Percentiles rank a stretch among this genome's conserved stretches.
phyloP scores from a whole-genome alignment of 2,113 vertebrate genomes.

The Philantomba maxwellii region DNA sequence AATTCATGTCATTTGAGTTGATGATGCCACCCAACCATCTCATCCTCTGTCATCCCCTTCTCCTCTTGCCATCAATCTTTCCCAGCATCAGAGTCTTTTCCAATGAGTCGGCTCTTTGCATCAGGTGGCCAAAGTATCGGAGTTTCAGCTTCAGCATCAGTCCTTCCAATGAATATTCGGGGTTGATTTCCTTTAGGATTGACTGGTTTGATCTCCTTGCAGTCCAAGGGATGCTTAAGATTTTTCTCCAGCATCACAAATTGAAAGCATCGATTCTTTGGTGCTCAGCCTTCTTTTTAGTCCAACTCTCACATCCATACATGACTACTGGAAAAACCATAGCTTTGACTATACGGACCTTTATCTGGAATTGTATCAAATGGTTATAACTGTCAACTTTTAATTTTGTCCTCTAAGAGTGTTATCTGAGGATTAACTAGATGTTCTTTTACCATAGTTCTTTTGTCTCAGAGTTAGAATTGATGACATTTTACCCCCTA shows the following conservation, averaged over 20 bases:
- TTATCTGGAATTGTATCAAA: background rate
- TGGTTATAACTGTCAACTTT: background rate
- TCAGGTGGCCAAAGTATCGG: background rate
- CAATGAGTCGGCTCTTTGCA: background rate
- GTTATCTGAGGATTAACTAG: background rate
- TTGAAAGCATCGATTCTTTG: background rate
- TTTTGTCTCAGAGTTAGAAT: background rate
- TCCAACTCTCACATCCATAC: background rate
- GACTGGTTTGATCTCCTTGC: background rate
- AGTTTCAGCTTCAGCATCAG: background rate
- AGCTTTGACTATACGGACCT: background rate
- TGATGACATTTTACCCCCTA: background rate
- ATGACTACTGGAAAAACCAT: background rate
- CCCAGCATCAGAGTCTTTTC: background rate
- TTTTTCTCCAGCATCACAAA: background rate
- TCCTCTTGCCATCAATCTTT: background rate
- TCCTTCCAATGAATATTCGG: background rate
- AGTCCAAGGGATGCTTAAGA: background rate
- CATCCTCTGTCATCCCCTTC: background rate
- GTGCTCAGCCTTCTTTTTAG: background rate
- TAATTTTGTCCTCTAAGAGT: background rate
- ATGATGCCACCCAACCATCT: background rate
- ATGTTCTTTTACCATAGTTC: background rate
- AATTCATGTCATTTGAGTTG: background rate
- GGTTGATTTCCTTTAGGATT: background rate